Conservation (phyloP, 2,113 vertebrate genomes). For the Lepus europaeus region DNA sequence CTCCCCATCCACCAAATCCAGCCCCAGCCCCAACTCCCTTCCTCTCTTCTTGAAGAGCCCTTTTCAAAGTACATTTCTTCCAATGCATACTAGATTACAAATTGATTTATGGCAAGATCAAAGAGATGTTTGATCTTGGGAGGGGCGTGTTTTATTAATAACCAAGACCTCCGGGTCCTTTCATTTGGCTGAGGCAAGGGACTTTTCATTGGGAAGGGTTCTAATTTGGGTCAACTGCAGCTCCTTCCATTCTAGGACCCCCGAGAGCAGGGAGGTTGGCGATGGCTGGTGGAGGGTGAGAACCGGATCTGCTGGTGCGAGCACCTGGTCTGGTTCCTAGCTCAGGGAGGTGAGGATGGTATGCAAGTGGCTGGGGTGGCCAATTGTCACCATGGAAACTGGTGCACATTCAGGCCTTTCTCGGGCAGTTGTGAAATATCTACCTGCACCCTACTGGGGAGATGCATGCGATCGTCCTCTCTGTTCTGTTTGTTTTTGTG, state of each 20-base stretch:
- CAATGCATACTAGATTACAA: not conserved
- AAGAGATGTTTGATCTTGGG: constrained; percentile 24
- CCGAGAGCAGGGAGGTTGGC: not conserved
- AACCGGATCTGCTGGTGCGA: not conserved
- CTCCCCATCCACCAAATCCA: not conserved
- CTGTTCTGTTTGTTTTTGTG: not conserved
- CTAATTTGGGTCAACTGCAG: not conserved
- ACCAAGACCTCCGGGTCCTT: not conserved
- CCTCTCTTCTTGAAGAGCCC: not conserved
- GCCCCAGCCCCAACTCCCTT: not conserved
- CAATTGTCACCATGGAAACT: not conserved
- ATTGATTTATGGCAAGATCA: constrained; percentile 12
- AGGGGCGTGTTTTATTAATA: not conserved
- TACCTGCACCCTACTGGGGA: not conserved
- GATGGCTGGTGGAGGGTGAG: no score
- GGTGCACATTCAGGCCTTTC: not conserved
- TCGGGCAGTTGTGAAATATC: not conserved
- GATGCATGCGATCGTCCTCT: not conserved
- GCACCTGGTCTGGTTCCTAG: not conserved
- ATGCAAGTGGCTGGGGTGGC: not conserved
- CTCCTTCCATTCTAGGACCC: not conserved
- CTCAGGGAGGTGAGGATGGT: not conserved
- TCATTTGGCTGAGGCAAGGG: not conserved
- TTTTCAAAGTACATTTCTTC: not conserved
- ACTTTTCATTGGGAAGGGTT: not conserved